Percentiles rank a stretch among this genome's conserved stretches.
Conservation (phyloP, 2,797 vertebrate genomes). For the Bovichtus variegatus region DNA sequence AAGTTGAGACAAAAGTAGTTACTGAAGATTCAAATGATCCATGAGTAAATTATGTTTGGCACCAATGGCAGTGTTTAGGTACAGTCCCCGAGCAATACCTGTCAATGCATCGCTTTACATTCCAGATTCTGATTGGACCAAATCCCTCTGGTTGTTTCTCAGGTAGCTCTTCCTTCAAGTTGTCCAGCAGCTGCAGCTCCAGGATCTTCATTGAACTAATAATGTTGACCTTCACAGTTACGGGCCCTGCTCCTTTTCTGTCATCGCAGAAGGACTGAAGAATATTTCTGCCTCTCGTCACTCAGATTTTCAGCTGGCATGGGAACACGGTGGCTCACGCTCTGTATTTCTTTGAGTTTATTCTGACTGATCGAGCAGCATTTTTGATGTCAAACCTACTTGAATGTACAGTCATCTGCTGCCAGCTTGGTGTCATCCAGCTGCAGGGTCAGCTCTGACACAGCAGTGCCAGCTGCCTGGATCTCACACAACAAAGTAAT, state of each 20-base stretch:
- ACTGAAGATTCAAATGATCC: not conserved
- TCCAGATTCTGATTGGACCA: constrained; percentile 38
- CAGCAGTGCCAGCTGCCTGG: constrained; percentile 63
- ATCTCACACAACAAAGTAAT: constrained; percentile 67
- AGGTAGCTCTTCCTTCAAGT: constrained; percentile 27
- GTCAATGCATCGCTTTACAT: not conserved
- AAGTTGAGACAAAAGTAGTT: not conserved
- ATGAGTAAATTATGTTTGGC: not conserved
- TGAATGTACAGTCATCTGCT: constrained; percentile 58
- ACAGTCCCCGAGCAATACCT: not conserved
- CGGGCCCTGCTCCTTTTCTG: constrained; percentile 33
- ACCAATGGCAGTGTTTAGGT: not conserved
- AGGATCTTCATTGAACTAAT: constrained; percentile 19
- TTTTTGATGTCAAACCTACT: constrained; percentile 57
- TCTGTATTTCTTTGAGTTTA: constrained; percentile 41
- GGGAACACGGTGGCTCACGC: constrained; percentile 10
- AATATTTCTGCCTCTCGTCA: constrained; percentile 22
- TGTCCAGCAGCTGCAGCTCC: constrained; percentile 32
- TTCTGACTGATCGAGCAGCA: constrained; percentile 48
- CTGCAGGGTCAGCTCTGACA: constrained; percentile 65
- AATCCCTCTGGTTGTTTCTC: constrained; percentile 30
- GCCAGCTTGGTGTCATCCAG: constrained; percentile 65
- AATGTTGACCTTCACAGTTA: constrained; percentile 39
- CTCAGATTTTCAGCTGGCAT: constrained; percentile 28
- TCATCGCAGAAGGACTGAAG: not conserved